These are phyloP conservation scores for Ptilorrhoa leucosticta DNA, from an alignment of 2,113 vertebrate species.

Conservation along the genomic window DNA sequence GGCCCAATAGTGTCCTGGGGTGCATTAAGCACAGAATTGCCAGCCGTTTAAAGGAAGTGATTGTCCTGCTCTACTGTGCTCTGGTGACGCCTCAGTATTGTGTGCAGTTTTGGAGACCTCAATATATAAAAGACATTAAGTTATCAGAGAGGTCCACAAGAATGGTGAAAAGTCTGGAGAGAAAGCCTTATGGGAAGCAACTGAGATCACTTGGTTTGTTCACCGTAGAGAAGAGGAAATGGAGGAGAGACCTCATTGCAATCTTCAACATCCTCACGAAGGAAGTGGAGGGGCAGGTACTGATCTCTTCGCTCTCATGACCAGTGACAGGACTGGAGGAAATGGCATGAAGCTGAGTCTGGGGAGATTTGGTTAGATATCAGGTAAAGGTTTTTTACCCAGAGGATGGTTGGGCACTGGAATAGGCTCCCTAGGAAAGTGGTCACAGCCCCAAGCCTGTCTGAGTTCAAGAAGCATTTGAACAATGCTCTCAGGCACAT, in stretches of 20 bases:
- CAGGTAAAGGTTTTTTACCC: not conserved
- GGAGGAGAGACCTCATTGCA: not conserved
- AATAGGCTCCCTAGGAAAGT: not conserved
- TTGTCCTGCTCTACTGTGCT: not conserved
- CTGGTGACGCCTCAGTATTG: not conserved
- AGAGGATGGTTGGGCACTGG: not conserved
- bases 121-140: not conserved
- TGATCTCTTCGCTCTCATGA: not conserved
- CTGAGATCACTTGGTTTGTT: not conserved
- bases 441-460: not conserved
- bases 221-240: not conserved
- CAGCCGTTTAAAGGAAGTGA: not conserved
- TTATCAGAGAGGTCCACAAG: not conserved
- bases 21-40: not conserved
- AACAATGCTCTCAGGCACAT: not conserved
- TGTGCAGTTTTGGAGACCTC: not conserved
- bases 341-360: not conserved
- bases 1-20: not conserved
- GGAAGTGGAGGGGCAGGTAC: not conserved
- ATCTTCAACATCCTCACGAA: not conserved
- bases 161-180: not conserved
- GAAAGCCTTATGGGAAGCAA: not conserved
- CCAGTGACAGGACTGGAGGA: not conserved
- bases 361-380: not conserved
- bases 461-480: not conserved